These are phyloP conservation scores for Nomada hirtipes DNA, from an alignment of 2,888 invertebrate species.

Conservation along the genomic window DNA sequence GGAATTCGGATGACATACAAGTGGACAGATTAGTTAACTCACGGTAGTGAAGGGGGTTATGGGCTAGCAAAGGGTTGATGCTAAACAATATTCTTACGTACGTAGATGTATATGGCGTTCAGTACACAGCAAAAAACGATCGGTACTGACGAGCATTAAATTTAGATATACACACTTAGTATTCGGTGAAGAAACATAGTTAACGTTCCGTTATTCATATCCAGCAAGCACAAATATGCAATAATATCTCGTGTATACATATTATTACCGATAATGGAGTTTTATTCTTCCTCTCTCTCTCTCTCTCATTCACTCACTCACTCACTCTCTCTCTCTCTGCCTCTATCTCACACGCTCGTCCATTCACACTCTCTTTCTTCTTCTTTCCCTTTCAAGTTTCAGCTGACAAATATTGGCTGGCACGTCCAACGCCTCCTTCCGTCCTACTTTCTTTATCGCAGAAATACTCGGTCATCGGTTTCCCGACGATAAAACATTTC, in stretches of 20 bases:
- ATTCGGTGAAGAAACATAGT: constrained; percentile 75
- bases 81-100: constrained; percentile 58
- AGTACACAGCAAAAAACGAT: constrained; percentile 65
- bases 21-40: constrained; percentile 1
- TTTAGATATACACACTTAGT: constrained; percentile 73
- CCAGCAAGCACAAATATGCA: constrained; percentile 81
- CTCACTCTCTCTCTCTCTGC: constrained; percentile 11
- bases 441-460: constrained; percentile 13
- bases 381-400: constrained; percentile 10
- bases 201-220: constrained; percentile 76
- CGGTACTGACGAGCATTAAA: constrained; percentile 68
- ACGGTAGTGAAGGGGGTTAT: background rate
- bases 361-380: background rate
- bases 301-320: background rate
- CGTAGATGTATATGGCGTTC: constrained; percentile 60
- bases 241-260: constrained; percentile 73
- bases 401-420: constrained; percentile 48
- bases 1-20: background rate
- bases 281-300: constrained; percentile 19
- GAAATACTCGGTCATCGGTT: background rate
- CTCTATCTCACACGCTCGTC: constrained; percentile 8
- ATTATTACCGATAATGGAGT: constrained; percentile 70
- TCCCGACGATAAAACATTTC: constrained; percentile 1
- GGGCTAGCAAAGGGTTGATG: constrained; percentile 32
- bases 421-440: constrained; percentile 42